Evolutionary conservation across 2,888 invertebrate species (phyloP), one percentile per base, ranked within the genome.

Genomic region (Dolichopus griseipennis): DNA sequence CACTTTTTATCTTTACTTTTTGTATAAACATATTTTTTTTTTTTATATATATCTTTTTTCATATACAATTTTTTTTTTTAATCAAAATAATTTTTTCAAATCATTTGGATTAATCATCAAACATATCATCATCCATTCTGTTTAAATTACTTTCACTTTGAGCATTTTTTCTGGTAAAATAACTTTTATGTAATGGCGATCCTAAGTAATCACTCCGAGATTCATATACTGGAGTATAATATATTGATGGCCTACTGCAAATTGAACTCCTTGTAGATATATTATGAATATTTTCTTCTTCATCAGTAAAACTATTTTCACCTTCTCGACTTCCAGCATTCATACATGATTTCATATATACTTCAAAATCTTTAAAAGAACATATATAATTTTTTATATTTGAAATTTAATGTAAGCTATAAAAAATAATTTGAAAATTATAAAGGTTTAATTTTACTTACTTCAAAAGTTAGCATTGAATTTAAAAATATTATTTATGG

Each of bases 161-260:
- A 52, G 52, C 52, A 52, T 52, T 52, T 52, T 52, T 52, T 15
- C 52, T 52, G 15, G 52, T 52, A 15, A 52, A n/a, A 52, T 52
- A 52, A 52, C 52, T 52, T 52, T 52, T 52, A 18, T 52, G 52
- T 52, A 52, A 18, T 18, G 52, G 52, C 18, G 52, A 52, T 52
- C 52, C 52, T 15, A 52, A 52, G 15, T 52, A 52, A 52, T 52
- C 52, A 52, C 52, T 52, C 4, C 52, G 52, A 52, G 52, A 52
- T 52, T 37, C 64, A 5, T 64, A 20, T 1, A n/a, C 33, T 3
- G 93, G 92, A 65, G 93, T 92, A 81, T 91, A 93, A 80, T 93
- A 93, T 67, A 92, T 86, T 66, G 90, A 90, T 75, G 87, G 83
- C 77, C 85, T 87, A 79, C 90, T 90, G 73, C 88, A 87, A 65